These are phyloP conservation scores for Muscicapa adusta DNA, from an alignment of 2,113 vertebrate species.

Conservation along the genomic window DNA sequence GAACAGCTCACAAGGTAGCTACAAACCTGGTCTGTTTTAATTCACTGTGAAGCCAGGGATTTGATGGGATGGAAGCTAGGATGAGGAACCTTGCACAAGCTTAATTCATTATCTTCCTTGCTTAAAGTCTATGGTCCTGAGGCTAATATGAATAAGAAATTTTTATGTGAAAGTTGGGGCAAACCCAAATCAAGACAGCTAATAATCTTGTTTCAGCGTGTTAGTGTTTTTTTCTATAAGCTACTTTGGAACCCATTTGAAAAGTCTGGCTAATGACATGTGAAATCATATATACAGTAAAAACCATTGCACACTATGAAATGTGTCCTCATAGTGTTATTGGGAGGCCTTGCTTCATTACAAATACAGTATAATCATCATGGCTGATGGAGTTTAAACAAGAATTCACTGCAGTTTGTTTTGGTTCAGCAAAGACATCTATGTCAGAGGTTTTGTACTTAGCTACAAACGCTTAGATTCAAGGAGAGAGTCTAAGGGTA, in stretches of 20 bases:
- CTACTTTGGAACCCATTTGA: neutral
- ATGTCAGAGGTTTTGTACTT: neutral
- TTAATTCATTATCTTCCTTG: neutral
- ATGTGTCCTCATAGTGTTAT: neutral
- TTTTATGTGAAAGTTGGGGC: neutral
- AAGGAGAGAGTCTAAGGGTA: neutral
- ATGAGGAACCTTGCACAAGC: neutral
- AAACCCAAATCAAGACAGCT: neutral
- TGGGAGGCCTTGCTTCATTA: conserved; percentile 25
- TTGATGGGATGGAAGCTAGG: neutral
- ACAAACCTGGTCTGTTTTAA: neutral
- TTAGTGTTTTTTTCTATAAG: neutral
- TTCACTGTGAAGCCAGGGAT: neutral
- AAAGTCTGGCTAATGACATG: conserved; percentile 35
- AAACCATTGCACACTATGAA: neutral
- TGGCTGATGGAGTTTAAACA: conserved; percentile 33
- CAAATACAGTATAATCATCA: neutral
- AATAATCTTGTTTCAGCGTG: neutral
- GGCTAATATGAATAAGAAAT: neutral
- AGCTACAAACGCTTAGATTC: neutral
- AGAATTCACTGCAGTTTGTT: conserved; percentile 8
- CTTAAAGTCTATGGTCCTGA: neutral
- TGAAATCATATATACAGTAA: conserved; percentile 25
- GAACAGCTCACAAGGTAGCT: neutral
- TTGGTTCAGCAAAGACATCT: neutral